Percentiles rank a stretch among this genome's conserved stretches.
Conservation (phyloP, 2,888 invertebrate genomes). For the Mongoloraphidia duomilia region DNA sequence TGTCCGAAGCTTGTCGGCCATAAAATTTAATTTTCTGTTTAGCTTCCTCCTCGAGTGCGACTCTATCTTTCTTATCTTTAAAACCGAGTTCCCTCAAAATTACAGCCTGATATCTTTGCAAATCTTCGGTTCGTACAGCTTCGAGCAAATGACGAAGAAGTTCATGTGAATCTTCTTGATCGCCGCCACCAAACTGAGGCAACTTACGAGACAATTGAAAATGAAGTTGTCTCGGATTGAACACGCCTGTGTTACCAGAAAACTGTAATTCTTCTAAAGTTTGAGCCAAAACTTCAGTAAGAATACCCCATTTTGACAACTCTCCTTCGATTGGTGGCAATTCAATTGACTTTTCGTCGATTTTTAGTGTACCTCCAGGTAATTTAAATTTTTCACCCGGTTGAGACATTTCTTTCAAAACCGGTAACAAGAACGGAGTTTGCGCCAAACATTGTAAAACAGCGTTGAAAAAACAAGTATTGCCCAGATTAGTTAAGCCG, state of each 20-base stretch:
- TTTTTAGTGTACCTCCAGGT: conserved; percentile 54
- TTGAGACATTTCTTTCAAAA: conserved; percentile 52
- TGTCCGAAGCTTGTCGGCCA: conserved; percentile 64
- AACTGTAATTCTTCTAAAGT: conserved; percentile 55
- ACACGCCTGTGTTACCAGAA: conserved; percentile 45
- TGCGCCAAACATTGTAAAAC: conserved; percentile 86
- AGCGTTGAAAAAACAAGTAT: conserved; percentile 95
- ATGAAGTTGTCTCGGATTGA: conserved; percentile 48
- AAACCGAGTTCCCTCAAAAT: conserved; percentile 60
- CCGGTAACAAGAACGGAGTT: conserved; percentile 58
- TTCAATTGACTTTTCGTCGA: conserved; percentile 19
- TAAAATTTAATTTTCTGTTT: conserved; percentile 70
- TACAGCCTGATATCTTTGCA: conserved; percentile 66
- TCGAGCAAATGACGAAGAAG: conserved; percentile 80
- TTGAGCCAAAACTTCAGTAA: conserved; percentile 53
- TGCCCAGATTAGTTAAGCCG: conserved; percentile 83
- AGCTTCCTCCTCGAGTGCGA: conserved; percentile 60
- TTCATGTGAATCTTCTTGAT: conserved; percentile 96
- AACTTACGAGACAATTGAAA: conserved; percentile 48
- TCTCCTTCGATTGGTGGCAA: conserved; percentile 29
- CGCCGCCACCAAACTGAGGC: conserved; percentile 82
- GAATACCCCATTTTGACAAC: conserved; percentile 50
- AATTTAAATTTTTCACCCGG: conserved; percentile 55
- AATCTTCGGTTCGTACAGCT: conserved; percentile 61
- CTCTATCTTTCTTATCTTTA: conserved; percentile 44